Percentiles rank a stretch among this genome's conserved stretches.
phyloP scores from a whole-genome alignment of 92 coral and sea anemone species.

The Desmophyllum pertusum region DNA sequence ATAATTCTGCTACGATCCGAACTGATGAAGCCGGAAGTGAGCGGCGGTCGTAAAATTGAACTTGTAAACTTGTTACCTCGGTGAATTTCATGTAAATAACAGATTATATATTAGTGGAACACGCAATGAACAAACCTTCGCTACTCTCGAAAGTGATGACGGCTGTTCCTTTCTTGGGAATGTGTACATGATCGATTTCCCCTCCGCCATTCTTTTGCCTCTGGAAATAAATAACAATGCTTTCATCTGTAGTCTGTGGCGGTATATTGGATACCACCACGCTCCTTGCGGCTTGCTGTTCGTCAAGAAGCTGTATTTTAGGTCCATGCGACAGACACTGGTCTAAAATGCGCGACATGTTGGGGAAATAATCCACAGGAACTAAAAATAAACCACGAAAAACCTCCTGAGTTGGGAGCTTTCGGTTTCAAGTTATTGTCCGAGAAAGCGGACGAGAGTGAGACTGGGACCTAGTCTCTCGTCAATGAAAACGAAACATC shows the following conservation, averaged over 20 bases:
- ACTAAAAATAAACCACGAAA: background rate
- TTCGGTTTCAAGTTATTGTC: conserved; percentile 2
- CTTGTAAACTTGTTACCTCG: background rate
- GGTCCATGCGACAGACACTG: conserved; percentile 4
- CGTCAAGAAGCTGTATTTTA: background rate
- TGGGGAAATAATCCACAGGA: background rate
- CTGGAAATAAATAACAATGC: conserved; percentile 49
- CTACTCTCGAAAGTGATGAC: conserved; percentile 40
- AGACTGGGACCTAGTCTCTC: conserved; percentile 24
- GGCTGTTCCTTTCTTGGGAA: conserved; percentile 34
- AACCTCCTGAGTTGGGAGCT: background rate
- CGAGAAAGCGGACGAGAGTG: conserved; percentile 8
- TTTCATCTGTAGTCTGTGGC: background rate
- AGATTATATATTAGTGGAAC: background rate
- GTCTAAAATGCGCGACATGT: conserved; percentile 9
- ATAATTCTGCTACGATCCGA: no score
- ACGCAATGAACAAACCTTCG: conserved; percentile 28
- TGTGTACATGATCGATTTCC: conserved; percentile 36
- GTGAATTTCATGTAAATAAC: background rate
- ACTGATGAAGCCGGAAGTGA: conserved; percentile 23
- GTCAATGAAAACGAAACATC: background rate
- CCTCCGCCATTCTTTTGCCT: conserved; percentile 55
- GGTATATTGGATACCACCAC: conserved; percentile 35
- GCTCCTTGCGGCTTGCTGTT: conserved; percentile 52
- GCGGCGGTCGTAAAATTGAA: no score